A percentile compares a stretch with the other conserved stretches of the same genome.
Conservation (phyloP, 2,797 vertebrate species). For the Rhinichthys osculus region DNA sequence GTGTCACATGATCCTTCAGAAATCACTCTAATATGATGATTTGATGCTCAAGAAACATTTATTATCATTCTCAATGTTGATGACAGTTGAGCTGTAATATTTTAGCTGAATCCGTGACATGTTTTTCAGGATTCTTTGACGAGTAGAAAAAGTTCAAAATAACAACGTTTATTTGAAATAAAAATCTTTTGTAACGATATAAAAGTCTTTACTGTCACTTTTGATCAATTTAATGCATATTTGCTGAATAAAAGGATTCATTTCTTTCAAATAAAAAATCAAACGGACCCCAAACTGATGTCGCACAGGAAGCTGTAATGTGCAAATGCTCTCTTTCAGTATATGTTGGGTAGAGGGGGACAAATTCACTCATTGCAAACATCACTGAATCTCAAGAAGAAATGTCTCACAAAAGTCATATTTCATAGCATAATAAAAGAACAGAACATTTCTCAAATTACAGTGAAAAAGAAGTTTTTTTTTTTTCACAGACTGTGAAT, state of each 20-base stretch:
- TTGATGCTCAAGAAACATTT: not conserved
- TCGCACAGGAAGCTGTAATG: conserved; percentile 5
- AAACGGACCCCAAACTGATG: not conserved
- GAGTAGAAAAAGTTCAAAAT: not conserved
- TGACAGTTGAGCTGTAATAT: not conserved
- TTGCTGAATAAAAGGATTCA: not conserved
- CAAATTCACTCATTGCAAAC: not conserved
- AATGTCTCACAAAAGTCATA: not conserved
- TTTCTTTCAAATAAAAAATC: too few species aligned
- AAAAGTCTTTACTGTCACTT: not conserved
- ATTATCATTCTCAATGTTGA: not conserved
- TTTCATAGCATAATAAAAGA: not conserved
- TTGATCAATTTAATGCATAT: not conserved
- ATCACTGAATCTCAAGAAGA: not conserved
- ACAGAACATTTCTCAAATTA: too few species aligned
- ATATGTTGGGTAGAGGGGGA: not conserved
- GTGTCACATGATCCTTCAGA: not conserved
- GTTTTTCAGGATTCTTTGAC: not conserved
- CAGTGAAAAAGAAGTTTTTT: not conserved
- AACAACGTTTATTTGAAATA: not conserved
- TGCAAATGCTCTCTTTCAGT: not conserved
- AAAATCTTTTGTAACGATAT: not conserved
- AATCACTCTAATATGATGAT: not conserved
- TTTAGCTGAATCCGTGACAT: not conserved
- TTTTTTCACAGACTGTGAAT: too few species aligned